Conservation (phyloP, 2,113 vertebrate species). For the Aspiorhynchus laticeps region DNA sequence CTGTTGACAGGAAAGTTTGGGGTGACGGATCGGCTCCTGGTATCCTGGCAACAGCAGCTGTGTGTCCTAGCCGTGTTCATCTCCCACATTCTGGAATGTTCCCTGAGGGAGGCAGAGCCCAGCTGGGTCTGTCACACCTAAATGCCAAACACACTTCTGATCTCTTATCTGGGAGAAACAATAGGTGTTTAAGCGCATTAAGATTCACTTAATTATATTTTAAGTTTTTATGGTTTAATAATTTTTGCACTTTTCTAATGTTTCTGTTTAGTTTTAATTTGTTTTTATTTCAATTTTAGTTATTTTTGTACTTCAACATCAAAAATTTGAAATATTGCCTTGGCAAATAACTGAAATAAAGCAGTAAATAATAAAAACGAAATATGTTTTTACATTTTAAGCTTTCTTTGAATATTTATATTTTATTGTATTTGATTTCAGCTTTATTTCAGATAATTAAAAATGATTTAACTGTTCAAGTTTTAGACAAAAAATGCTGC, state of each 20-base stretch:
- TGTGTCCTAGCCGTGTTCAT: slow-evolving; percentile 19
- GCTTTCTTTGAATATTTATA: neutral
- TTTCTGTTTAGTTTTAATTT: neutral
- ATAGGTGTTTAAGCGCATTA: neutral
- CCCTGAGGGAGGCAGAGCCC: slow-evolving; percentile 21
- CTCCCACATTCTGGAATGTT: slow-evolving; percentile 38
- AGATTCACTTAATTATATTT: neutral
- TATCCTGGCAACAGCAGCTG: slow-evolving; percentile 51
- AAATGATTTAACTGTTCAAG: too few species aligned
- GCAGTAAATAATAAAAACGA: too few species aligned
- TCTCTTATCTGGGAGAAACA: neutral
- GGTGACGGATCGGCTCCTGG: slow-evolving; percentile 36
- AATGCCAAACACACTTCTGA: slow-evolving; percentile 20
- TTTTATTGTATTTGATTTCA: neutral
- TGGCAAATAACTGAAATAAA: too few species aligned
- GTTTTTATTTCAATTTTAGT: neutral
- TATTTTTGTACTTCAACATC: neutral
- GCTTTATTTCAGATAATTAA: neutral
- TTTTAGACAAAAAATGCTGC: too few species aligned
- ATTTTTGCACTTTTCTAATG: neutral
- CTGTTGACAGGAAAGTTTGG: slow-evolving; percentile 18
- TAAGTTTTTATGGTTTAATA: neutral
- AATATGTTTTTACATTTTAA: too few species aligned
- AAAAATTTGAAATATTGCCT: neutral
- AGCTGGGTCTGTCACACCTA: slow-evolving; percentile 39